Conservation (phyloP, 2,113 vertebrate species). For the Aleadryas rufinucha region DNA sequence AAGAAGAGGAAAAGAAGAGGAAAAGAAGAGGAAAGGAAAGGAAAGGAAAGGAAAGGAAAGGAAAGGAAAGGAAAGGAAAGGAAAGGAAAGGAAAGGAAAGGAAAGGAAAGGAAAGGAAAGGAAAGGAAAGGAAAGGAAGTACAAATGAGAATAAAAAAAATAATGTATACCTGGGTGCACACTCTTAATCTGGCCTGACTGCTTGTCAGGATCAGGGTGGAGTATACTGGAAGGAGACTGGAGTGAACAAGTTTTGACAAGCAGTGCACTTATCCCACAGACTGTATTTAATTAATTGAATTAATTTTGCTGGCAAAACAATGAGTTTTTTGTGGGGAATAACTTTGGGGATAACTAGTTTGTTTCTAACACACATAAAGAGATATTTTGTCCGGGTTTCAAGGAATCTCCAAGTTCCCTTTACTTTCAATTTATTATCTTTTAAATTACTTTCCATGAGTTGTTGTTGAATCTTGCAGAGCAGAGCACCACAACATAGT, state of each 20-base stretch:
- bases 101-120: too few relatives aligned
- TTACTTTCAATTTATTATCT: background rate
- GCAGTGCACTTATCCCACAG: background rate
- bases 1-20: background rate
- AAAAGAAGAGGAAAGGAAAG: rapidly evolving
- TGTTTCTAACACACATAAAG: background rate
- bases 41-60: background rate
- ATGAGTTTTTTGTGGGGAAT: background rate
- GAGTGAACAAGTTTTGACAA: background rate
- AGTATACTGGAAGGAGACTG: background rate
- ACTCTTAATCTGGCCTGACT: background rate
- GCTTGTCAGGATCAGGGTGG: background rate
- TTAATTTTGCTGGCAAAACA: background rate
- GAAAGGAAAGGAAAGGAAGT: background rate
- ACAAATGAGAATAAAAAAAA: background rate
- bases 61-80: background rate
- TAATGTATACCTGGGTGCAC: background rate
- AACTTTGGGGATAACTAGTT: background rate
- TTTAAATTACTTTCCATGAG: background rate
- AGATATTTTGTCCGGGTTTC: background rate
- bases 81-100: too few relatives aligned
- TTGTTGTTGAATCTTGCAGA: background rate
- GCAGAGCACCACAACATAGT: background rate
- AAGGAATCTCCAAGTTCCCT: background rate
- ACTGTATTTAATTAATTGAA: background rate